Evolutionary conservation across 2,113 vertebrate genomes (phyloP).

Genomic region (Microcebus griseorufus): DNA sequence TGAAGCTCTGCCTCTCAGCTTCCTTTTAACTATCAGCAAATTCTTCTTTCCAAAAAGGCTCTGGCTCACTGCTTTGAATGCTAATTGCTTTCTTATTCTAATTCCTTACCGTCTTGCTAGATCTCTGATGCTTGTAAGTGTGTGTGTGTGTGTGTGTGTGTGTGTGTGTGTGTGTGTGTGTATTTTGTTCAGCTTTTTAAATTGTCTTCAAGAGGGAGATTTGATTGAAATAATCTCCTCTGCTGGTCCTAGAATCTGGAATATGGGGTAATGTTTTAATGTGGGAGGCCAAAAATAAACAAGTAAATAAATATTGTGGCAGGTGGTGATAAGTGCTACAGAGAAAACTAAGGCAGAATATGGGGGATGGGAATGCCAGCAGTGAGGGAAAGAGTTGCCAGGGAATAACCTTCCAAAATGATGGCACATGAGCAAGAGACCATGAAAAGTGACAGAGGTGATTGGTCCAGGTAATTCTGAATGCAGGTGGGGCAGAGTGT

Average conservation of each 20-base stretch:
- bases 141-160: neutral
- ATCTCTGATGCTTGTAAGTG: neutral
- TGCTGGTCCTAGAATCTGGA: neutral
- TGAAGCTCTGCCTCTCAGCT: neutral
- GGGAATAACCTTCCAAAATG: neutral
- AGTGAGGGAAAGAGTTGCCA: neutral
- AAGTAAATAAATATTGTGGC: neutral
- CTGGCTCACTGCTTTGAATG: neutral
- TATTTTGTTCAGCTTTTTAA: neutral
- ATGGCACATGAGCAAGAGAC: neutral
- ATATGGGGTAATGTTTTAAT: neutral
- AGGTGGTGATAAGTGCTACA: neutral
- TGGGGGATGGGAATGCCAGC: neutral
- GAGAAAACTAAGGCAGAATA: neutral
- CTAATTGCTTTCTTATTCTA: neutral
- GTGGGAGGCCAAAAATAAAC: neutral
- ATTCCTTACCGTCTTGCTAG: neutral
- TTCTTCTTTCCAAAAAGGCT: neutral
- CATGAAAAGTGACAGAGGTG: neutral
- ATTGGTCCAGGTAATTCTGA: neutral
- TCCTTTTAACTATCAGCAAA: constrained; percentile 18
- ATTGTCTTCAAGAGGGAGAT: neutral
- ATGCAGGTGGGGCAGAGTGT: neutral
- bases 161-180: neutral
- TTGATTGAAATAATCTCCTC: neutral